Evolutionary conservation across 2,797 vertebrate species (phyloP).

Genomic region (Smutsia gigantea): DNA sequence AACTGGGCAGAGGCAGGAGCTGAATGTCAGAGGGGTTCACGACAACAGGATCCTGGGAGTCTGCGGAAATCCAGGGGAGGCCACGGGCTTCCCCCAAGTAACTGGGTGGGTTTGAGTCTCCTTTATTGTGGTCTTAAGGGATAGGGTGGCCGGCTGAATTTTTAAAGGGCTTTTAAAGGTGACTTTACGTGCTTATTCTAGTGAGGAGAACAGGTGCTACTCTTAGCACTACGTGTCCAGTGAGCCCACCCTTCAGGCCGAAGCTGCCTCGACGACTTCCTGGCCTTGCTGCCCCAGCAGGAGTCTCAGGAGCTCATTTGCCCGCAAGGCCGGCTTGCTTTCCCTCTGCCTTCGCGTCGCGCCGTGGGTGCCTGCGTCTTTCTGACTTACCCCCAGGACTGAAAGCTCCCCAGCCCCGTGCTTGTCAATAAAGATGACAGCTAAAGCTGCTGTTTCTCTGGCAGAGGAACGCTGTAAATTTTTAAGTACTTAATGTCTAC

Average conservation of each 20-base stretch:
- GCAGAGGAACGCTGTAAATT: not conserved
- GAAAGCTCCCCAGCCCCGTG: not conserved
- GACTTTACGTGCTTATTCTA: constrained; percentile 8
- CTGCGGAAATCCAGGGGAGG: not conserved
- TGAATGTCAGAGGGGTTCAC: not conserved
- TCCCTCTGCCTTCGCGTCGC: not conserved
- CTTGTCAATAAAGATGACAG: constrained; percentile 51
- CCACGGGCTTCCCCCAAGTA: not conserved
- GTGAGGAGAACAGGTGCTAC: not conserved
- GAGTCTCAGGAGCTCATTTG: not conserved
- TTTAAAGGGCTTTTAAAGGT: not conserved
- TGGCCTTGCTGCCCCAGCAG: not conserved
- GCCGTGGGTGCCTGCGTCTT: not conserved
- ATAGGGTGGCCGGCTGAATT: not conserved
- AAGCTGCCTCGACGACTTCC: not conserved
- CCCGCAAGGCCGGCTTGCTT: not conserved
- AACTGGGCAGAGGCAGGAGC: not conserved
- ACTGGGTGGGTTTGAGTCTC: not conserved
- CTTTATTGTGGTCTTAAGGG: not conserved
- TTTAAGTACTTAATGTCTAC: constrained; percentile 25
- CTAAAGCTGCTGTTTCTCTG: not conserved
- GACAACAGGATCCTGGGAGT: not conserved
- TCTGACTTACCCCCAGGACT: not conserved
- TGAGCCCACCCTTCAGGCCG: not conserved
- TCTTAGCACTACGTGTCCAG: not conserved